phyloP scores from a whole-genome alignment of 2,797 vertebrate species.

The Melanotaenia nigrans region DNA sequence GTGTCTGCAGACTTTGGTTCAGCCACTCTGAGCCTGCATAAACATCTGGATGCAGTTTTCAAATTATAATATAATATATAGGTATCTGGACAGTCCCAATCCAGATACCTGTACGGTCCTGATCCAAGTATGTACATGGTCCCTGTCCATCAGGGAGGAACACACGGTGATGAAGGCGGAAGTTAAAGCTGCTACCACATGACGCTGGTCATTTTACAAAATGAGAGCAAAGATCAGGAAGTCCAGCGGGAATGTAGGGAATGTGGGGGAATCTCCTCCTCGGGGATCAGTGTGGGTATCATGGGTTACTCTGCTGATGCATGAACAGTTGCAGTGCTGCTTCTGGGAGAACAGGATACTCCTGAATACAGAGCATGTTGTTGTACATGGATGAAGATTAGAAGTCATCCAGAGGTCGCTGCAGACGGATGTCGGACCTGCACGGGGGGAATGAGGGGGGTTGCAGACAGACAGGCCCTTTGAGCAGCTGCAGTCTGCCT shows the following conservation, averaged over 20 bases:
- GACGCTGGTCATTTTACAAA: too few relatives aligned
- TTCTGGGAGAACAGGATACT: constrained; percentile 3
- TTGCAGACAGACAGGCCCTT: constrained; percentile 35
- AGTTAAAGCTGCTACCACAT: too few relatives aligned
- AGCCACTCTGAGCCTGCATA: too few relatives aligned
- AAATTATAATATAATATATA: too few relatives aligned
- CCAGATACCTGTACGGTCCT: too few relatives aligned
- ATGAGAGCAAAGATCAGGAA: too few relatives aligned
- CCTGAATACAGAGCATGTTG: constrained; percentile 20
- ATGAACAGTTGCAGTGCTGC: constrained; percentile 12
- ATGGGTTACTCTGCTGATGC: constrained; percentile 20
- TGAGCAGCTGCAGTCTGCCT: constrained; percentile 41
- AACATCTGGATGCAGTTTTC: too few relatives aligned
- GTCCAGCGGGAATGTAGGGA: not conserved
- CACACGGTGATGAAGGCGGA: too few relatives aligned
- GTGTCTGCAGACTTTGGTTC: too few relatives aligned
- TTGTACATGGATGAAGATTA: constrained; percentile 12
- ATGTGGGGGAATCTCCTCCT: not conserved
- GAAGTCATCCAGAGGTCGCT: constrained; percentile 30
- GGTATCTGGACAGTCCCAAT: too few relatives aligned
- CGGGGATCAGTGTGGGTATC: constrained; percentile 1
- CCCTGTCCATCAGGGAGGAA: too few relatives aligned
- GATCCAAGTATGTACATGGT: too few relatives aligned
- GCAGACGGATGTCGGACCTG: constrained; percentile 18
- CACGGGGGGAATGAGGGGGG: not conserved